A percentile compares a stretch with the other conserved stretches of the same genome.
Evolutionary conservation across 2,888 invertebrate genomes (phyloP).

Genomic region (Spicauda simplicius): DNA sequence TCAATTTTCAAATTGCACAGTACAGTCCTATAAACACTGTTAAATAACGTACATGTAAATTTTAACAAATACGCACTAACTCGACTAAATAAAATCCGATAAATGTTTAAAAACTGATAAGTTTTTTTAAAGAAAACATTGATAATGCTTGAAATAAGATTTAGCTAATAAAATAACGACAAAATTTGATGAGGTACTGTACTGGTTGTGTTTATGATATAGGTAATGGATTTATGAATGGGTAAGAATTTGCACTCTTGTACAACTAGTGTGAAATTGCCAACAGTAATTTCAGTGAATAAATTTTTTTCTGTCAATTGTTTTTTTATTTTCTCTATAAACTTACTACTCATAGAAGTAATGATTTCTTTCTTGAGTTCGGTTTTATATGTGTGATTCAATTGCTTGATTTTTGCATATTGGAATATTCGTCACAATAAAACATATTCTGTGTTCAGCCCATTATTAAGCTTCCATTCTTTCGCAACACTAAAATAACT

Average conservation of each 20-base stretch:
- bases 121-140: neutral
- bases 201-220: slow-evolving; percentile 1
- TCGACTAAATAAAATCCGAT: neutral
- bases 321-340: neutral
- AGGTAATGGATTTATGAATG: neutral
- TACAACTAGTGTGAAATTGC: neutral
- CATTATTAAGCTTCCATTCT: no score
- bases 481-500: no score
- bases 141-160: neutral
- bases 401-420: no score
- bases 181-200: neutral
- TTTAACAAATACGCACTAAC: neutral
- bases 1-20: neutral
- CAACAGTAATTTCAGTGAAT: neutral
- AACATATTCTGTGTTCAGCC: no score
- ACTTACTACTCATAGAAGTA: no score
- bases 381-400: no score
- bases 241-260: neutral
- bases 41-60: neutral
- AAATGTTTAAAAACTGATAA: neutral
- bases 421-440: no score
- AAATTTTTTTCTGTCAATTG: neutral
- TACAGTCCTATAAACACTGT: neutral
- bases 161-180: neutral
- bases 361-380: no score